Conservation (phyloP, 2,113 vertebrate genomes). For the Baryphthengus martii region DNA sequence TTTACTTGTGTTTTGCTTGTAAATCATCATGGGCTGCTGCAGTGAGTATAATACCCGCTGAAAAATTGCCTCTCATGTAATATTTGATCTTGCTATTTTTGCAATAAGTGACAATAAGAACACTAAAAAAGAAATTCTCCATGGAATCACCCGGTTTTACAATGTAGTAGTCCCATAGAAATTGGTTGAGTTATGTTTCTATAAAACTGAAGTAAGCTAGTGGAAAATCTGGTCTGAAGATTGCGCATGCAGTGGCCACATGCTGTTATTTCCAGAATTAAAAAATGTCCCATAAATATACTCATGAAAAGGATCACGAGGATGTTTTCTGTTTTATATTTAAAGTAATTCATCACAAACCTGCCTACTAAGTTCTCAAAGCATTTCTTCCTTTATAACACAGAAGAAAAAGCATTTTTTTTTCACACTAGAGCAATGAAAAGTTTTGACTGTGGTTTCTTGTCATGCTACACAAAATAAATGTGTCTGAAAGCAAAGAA, state of each 20-base stretch:
- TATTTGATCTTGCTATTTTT: neutral
- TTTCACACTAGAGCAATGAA: neutral
- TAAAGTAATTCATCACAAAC: neutral
- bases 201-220: neutral
- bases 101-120: neutral
- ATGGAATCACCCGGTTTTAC: neutral
- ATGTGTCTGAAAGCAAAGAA: neutral
- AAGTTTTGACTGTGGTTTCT: slow-evolving; percentile 20
- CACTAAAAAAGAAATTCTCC: neutral
- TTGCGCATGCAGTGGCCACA: neutral
- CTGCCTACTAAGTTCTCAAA: slow-evolving; percentile 2
- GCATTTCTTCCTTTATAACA: neutral
- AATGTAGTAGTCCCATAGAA: neutral
- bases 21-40: neutral
- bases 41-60: neutral
- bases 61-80: neutral
- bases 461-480: neutral
- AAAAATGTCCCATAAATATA: neutral
- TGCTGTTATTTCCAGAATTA: neutral
- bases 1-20: neutral
- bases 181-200: neutral
- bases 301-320: neutral
- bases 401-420: neutral
- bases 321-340: neutral
- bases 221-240: neutral